Conservation (phyloP, 37 sponge, comb jelly and placozoan species). For the Bolinopsis microptera region DNA sequence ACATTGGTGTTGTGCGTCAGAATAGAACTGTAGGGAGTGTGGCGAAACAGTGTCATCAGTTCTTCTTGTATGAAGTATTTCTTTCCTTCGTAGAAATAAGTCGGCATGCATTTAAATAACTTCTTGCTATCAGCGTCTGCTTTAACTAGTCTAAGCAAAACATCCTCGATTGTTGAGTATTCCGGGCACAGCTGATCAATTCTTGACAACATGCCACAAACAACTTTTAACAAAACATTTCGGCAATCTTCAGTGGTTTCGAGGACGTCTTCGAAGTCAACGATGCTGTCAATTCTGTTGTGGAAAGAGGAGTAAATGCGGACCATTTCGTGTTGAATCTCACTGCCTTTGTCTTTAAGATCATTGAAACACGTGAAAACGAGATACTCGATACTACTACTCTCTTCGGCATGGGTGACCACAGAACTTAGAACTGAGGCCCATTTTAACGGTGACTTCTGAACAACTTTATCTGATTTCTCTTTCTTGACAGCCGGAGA, state of each 20-base stretch:
- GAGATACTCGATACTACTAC: not conserved
- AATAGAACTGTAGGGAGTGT: constrained; percentile 40
- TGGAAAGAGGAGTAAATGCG: not conserved
- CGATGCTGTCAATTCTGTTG: not conserved
- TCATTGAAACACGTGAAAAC: not conserved
- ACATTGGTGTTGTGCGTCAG: not conserved
- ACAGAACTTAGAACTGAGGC: not conserved
- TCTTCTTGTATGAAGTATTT: not conserved
- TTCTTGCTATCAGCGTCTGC: not conserved
- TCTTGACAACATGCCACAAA: constrained; percentile 8
- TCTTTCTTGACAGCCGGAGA: constrained; percentile 12
- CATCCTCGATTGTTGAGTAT: not conserved
- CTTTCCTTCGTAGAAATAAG: not conserved
- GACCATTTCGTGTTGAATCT: not conserved
- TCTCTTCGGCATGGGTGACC: not conserved
- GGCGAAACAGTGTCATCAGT: not conserved
- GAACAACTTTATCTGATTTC: not conserved
- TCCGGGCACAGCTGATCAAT: not conserved
- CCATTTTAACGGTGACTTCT: not conserved
- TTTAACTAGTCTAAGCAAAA: not conserved
- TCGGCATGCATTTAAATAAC: not conserved
- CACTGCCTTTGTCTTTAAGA: constrained; percentile 9
- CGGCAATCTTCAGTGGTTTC: constrained; percentile 47
- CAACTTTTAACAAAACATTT: constrained; percentile 32
- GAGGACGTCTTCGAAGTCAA: constrained; percentile 32